Base-by-base conservation (phyloP, 2,797 vertebrate genomes). In the Lithobates sylvaticus region DNA sequence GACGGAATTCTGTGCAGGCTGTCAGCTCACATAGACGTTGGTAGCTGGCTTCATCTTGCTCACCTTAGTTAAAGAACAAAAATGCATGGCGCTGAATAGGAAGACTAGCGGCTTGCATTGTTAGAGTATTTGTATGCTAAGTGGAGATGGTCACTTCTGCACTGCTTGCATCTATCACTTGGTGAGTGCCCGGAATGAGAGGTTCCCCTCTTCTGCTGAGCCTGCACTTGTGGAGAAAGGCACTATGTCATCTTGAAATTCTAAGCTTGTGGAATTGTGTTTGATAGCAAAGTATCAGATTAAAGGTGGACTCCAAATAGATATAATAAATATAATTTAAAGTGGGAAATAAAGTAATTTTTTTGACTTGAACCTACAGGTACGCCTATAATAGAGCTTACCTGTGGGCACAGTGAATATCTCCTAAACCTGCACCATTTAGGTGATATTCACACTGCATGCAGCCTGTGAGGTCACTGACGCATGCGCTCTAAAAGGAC, bases 171-270 rank as follows among this genome's bases (percentile, higher is more conserved):
- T 81, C 88, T 15, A 0, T n/a, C 36, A 88, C 86, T 21, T 13
- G 86, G 91, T 90, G 89, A 85, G 18, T 42, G 84, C 75, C 86
- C 84, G 89, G 81, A 80, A 1, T 64, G 84, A 86, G n/a, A 58
- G 86, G 82, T 61, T 0, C 54, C 21, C 5, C 21, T 61, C 65
- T 10, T 26, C 26, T 64, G 78, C 74, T 84, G 84, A 90, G 89
- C 78, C 89, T 81, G 89, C 90, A 91, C 88, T 90, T 90, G 89
- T 91, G 90, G 87, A 90, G 83, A 85, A 89, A 86, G 86, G 88
- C 88, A 86, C 88, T 36, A 47, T 13, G 74, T 81, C 0, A 29
- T 39, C 71, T 73, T 73, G 9, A 26, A 16, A 44, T 26, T 74
- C 15, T 9, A 73, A 44, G 80, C 54, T 44, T 21, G 34, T 34